A percentile compares a stretch with the other conserved stretches of the same genome.
Evolutionary conservation across 1,140 invertebrate genomes (phyloP).

Genomic region (Chionoecetes opilio): DNA sequence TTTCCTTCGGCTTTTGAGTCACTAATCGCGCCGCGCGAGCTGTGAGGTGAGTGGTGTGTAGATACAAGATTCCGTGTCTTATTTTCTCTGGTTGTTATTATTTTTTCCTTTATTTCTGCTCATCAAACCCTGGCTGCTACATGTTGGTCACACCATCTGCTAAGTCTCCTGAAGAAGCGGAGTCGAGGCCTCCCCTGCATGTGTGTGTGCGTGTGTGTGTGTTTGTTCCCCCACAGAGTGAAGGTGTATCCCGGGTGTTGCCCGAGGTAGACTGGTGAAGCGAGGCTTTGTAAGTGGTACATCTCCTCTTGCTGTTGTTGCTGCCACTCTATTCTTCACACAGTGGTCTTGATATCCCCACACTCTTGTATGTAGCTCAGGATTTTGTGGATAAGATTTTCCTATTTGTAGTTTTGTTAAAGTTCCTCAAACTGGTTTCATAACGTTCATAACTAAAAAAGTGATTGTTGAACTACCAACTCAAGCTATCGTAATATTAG

Average conservation of each 20-base stretch:
- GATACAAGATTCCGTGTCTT: slow-evolving; percentile 45
- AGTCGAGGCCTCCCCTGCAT: neutral
- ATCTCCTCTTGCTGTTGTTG: slow-evolving; percentile 16
- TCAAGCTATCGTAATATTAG: too few species aligned
- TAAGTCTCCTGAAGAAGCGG: neutral
- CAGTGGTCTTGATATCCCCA: neutral
- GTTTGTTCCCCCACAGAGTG: slow-evolving; percentile 40
- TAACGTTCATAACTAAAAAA: neutral
- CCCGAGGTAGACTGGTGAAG: neutral
- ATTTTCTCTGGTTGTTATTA: slow-evolving; percentile 15
- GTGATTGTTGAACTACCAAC: neutral
- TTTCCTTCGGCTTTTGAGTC: slow-evolving; percentile 43
- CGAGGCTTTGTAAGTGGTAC: neutral
- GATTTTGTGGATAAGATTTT: neutral
- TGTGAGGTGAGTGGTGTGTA: slow-evolving; percentile 54
- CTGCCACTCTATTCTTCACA: neutral
- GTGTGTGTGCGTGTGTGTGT: slow-evolving; percentile 52
- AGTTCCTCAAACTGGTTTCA: neutral
- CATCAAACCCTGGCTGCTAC: slow-evolving; percentile 68
- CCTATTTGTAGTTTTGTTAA: neutral
- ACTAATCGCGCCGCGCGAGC: slow-evolving; percentile 43
- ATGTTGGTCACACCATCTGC: slow-evolving; percentile 58
- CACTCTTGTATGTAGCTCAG: neutral
- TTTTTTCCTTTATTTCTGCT: neutral
- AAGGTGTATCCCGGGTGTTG: neutral